phyloP scores from a whole-genome alignment of 2,113 vertebrate species.

The Prunella himalayana region DNA sequence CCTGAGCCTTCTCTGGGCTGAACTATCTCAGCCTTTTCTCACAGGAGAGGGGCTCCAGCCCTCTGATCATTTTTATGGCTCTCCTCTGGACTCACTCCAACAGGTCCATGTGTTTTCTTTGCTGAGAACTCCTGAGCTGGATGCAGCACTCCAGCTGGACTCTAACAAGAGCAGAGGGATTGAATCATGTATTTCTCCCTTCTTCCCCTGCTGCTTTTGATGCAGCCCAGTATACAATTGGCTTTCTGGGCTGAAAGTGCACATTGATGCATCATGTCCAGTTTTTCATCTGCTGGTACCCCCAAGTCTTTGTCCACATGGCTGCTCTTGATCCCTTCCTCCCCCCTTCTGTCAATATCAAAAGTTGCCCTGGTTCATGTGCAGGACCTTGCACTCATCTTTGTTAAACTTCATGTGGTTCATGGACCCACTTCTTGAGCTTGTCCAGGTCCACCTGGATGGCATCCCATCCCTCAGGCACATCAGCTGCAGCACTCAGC shows the following conservation, averaged over 20 bases:
- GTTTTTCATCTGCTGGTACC: background rate
- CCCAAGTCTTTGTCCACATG: background rate
- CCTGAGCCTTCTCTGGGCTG: background rate
- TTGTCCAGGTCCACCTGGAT: background rate
- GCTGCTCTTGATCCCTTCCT: background rate
- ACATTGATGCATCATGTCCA: background rate
- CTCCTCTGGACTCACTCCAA: accelerated
- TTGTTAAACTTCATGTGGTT: background rate
- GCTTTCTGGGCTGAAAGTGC: background rate
- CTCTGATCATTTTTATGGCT: background rate
- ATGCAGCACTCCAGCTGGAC: background rate
- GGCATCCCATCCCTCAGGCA: background rate
- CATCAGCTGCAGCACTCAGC: background rate
- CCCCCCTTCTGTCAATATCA: background rate
- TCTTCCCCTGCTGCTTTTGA: background rate
- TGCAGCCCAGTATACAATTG: background rate
- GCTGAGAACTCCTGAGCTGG: background rate
- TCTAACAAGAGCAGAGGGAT: background rate
- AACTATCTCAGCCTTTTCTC: background rate
- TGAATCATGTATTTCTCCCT: background rate
- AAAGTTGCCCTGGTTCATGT: background rate
- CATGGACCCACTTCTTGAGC: background rate
- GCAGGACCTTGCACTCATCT: background rate
- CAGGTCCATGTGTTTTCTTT: background rate
- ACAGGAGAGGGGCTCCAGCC: background rate